Evolutionary conservation across 2,888 invertebrate species (phyloP).

Genomic region (Pseudococcus longispinus): DNA sequence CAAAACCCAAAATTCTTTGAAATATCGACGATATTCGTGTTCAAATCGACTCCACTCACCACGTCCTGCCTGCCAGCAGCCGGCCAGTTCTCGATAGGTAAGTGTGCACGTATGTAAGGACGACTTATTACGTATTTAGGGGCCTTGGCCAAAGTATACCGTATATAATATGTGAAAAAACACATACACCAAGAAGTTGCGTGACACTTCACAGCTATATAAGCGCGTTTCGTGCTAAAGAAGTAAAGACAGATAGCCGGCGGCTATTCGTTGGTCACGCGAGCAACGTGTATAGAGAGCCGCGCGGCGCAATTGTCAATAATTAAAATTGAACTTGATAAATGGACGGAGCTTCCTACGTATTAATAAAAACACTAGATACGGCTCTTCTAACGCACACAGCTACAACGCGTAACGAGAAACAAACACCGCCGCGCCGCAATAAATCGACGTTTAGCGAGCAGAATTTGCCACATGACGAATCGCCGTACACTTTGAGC

Average conservation of each 20-base stretch:
- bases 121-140: background rate
- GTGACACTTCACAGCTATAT: constrained; percentile 31
- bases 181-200: background rate
- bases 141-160: too few relatives aligned
- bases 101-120: background rate
- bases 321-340: constrained; percentile 34
- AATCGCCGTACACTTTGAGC: too few relatives aligned
- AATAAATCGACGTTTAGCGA: background rate
- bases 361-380: background rate
- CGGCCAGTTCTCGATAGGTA: background rate
- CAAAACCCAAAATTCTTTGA: too few relatives aligned
- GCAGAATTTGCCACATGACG: too few relatives aligned
- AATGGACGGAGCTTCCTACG: background rate
- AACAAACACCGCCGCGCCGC: background rate
- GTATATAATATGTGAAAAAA: background rate
- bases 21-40: background rate
- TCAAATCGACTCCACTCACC: background rate
- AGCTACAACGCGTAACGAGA: background rate
- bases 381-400: too few relatives aligned
- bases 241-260: constrained; percentile 15
- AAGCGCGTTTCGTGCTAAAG: constrained; percentile 17
- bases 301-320: background rate
- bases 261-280: constrained; percentile 11
- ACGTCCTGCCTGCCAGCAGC: background rate
- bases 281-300: background rate